Evolutionary conservation across 64 coral and sea anemone species (phyloP), one percentile per base, ranked within the genome.

Genomic region (Stichodactyla helianthus): DNA sequence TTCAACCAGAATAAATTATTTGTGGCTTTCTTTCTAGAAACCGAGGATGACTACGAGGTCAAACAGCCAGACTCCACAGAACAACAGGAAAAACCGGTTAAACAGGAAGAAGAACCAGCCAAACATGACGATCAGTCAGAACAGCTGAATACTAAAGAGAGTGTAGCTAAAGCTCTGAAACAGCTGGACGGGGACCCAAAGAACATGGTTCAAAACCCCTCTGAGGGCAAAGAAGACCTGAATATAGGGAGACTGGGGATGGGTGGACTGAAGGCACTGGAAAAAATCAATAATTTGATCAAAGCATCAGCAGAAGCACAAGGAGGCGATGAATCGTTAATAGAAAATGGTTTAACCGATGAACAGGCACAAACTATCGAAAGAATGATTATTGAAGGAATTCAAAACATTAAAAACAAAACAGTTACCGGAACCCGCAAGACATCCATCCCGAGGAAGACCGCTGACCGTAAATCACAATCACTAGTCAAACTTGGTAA

Each of bases 311-410:
- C 92, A 5, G 95, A 98, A 54, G 77, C 95, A 10, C 92, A 93
- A 51, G 92, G 93, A 17, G 89, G 88, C 7, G 92, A 93, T 19
- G 92, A 88, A 17, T 88, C 59, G 31, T 77, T 88, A 79, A 27
- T 91, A 17, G 95, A 98, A 20, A 94, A 92, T 59, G 87, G 87
- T 15, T 63, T 98, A n/a, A 98, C 95, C 15, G 95, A 98, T 52
- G 95, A 98, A 10, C 95, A 98, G 55, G 95, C 92, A 56, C 92
- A 94, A 35, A 82, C 93, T 5, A 98, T 98, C 71, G 95, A 98
- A 51, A 82, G 95, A 59, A 98, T 98, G 95, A 98, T 98, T 14
- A 99, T 99, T 22, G 97, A 94, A 82, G 97, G 97, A 83, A 93
- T 99, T 19, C 86, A 95, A 54, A 91, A 99, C 63, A 95, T 92